Conservation (phyloP, 2,113 vertebrate species). For the Jaculus jaculus region DNA sequence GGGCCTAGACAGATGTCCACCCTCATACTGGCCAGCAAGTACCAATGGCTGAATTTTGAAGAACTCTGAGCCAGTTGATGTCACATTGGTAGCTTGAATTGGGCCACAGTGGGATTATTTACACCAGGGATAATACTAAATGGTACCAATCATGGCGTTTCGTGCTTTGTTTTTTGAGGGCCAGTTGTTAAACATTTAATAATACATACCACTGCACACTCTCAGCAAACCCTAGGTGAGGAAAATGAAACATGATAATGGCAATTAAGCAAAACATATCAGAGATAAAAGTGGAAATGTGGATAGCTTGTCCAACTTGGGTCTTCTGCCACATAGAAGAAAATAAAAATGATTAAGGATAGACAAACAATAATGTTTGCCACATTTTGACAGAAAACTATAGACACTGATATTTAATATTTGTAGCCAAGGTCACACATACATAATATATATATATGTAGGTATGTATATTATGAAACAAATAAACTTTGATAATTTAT, state of each 20-base stretch:
- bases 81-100: neutral
- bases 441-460: no score
- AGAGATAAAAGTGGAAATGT: neutral
- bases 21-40: neutral
- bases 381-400: neutral
- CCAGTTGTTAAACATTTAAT: slow-evolving; percentile 27
- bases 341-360: neutral
- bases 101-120: neutral
- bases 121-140: neutral
- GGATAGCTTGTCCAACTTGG: neutral
- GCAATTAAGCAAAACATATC: neutral
- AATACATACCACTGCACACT: neutral
- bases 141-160: neutral
- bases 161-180: neutral
- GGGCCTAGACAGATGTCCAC: neutral
- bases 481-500: neutral
- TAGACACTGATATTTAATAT: neutral
- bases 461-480: neutral
- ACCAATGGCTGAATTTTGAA: slow-evolving; percentile 9
- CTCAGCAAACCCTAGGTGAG: neutral
- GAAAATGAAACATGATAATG: neutral
- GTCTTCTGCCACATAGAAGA: neutral
- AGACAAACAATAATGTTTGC: neutral
- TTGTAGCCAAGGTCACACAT: neutral
- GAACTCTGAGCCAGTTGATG: neutral